Percentiles rank a stretch among this genome's conserved stretches.
phyloP scores from a whole-genome alignment of 2,888 invertebrate species.

The Drosophila subquinaria region DNA sequence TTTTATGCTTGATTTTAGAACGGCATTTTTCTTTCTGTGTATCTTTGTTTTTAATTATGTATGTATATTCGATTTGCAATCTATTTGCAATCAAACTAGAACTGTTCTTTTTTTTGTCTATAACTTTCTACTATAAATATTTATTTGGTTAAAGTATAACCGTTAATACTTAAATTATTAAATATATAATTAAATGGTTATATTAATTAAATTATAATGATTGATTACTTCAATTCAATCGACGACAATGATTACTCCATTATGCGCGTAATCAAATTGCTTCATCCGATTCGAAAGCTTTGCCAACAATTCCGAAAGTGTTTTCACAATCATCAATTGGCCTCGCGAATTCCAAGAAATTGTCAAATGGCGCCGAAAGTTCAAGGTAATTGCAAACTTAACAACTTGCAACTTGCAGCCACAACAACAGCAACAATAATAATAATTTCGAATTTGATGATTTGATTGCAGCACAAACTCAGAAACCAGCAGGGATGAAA shows the following conservation, averaged over 20 bases:
- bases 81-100: no score
- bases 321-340: constrained; percentile 16
- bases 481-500: neutral
- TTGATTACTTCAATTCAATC: neutral
- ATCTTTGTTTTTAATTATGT: no score
- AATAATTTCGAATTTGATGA: constrained; percentile 34
- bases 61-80: no score
- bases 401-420: constrained; percentile 21
- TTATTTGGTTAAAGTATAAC: no score
- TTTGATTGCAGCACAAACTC: constrained; percentile 34
- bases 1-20: no score
- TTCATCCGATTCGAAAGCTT: neutral
- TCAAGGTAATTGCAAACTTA: constrained; percentile 32
- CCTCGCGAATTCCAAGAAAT: constrained; percentile 10
- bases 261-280: neutral
- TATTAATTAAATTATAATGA: neutral
- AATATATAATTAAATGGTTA: neutral
- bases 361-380: constrained; percentile 18
- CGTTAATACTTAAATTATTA: neutral
- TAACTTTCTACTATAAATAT: no score
- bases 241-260: neutral
- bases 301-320: neutral
- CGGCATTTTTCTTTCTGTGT: no score
- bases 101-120: no score
- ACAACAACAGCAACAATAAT: neutral